Base-by-base conservation (phyloP, 1,140 invertebrate genomes). In the Bombus impatiens region DNA sequence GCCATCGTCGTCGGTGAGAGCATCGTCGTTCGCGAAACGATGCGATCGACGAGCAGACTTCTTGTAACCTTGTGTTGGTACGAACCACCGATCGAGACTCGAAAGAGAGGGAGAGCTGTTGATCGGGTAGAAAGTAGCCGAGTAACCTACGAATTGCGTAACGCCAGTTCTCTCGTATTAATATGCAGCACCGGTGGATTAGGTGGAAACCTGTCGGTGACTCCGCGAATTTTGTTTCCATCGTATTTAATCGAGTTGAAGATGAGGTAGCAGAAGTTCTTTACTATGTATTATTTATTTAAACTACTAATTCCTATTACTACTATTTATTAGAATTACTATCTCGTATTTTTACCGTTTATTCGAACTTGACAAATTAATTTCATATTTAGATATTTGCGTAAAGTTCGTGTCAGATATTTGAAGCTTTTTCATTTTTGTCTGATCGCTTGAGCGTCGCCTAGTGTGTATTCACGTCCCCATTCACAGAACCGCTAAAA, bases 81-180 rank as follows among this genome's bases (percentile, higher is more conserved):
- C 22, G 37, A 62, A 77, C n/a, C 42, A 77, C 22, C 47, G 57
- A 71, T 42, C 35, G 47, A 42, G 53, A 65, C 62, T 37, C 35
- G 68, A 47, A 44, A 42, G 74, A 32, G 15, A 28, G 78, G 75
- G 77, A 44, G 62, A 32, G 78, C 32, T 32, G 81, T 44, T 44
- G 42, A 82, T 85, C 81, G 81, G 75, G 71, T 90, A 90, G 89
- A 90, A 90, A 90, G 89, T 90, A 90, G 89, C 70, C 88, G 88
- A 84, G 86, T 89, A 88, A 89, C 85, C 88, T 86, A 74, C 82
- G 79, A 87, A 89, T 89, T 89, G 82, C 87, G 86, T 81, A 89
- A 89, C 65, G 32, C 75, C 28, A 82, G 42, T 88, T 44, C 81
- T 37, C 81, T 78, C 81, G 68, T 62, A 28, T 84, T 87, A 78